Conservation (phyloP, 2,888 invertebrate species). For the Tenthredo livida region DNA sequence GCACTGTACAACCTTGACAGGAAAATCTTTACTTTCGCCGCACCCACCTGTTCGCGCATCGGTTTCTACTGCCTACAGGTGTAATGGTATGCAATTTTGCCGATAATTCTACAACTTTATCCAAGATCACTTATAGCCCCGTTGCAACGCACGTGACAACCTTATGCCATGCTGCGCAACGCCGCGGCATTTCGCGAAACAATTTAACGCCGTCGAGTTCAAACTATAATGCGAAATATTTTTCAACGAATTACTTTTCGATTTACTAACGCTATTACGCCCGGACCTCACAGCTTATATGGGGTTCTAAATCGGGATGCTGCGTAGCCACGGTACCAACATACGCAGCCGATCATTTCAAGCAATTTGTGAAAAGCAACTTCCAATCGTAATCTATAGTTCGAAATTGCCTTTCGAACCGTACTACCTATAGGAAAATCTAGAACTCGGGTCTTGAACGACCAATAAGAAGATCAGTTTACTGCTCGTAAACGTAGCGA, state of each 20-base stretch:
- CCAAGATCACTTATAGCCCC: conserved; percentile 8
- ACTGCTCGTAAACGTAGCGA: conserved; percentile 74
- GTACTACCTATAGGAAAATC: conserved; percentile 29
- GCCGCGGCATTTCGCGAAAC: conserved; percentile 22
- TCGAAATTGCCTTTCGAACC: conserved; percentile 10
- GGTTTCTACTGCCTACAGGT: conserved; percentile 4
- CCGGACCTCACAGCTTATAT: neutral
- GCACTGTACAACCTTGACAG: conserved; percentile 27
- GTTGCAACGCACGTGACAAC: conserved; percentile 32
- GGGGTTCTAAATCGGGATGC: neutral
- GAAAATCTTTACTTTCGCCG: conserved; percentile 44
- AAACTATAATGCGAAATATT: neutral
- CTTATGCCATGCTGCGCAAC: conserved; percentile 14
- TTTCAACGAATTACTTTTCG: conserved; percentile 30
- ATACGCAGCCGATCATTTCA: neutral
- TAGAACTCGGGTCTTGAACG: conserved; percentile 60
- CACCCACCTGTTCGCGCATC: conserved; percentile 48
- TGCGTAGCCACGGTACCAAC: conserved; percentile 1
- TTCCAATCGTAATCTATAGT: conserved; percentile 12
- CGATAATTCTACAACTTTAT: conserved; percentile 6
- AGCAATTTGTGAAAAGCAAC: conserved; percentile 30
- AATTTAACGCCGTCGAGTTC: conserved; percentile 29
- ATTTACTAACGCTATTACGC: conserved; percentile 4
- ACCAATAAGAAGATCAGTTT: conserved; percentile 75
- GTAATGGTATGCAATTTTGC: conserved; percentile 34